Evolutionary conservation across 23 tunicate genomes (phyloP).

Genomic region (Corella eumyota): DNA sequence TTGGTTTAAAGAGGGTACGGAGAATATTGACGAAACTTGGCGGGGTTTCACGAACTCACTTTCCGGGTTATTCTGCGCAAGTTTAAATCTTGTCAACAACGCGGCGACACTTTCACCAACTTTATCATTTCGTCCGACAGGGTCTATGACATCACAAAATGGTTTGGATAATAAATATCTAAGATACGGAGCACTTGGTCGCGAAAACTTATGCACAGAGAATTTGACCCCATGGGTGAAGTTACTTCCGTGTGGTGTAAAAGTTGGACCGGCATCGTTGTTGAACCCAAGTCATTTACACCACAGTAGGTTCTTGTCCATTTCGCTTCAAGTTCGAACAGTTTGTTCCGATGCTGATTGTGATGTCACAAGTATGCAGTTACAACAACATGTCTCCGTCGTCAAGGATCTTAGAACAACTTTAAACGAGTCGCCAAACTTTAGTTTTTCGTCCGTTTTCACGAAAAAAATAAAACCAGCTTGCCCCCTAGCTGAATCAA

Average conservation of each 20-base stretch:
- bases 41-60: slow-evolving; percentile 66
- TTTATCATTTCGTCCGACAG: slow-evolving; percentile 46
- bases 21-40: slow-evolving; percentile 67
- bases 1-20: slow-evolving; percentile 53
- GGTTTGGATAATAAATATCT: slow-evolving; percentile 16
- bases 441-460: slow-evolving; percentile 17
- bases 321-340: slow-evolving; percentile 35
- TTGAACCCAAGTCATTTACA: slow-evolving; percentile 46
- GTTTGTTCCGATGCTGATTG: slow-evolving; percentile 23
- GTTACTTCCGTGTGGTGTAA: slow-evolving; percentile 69
- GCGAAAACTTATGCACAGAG: slow-evolving; percentile 90
- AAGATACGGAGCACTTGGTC: slow-evolving; percentile 37
- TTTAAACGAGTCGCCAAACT: not conserved
- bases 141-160: slow-evolving; percentile 19
- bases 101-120: slow-evolving; percentile 49
- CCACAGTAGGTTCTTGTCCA: slow-evolving; percentile 57
- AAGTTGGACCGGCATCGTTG: slow-evolving; percentile 49
- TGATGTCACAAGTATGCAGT: slow-evolving; percentile 6
- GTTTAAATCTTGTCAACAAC: slow-evolving; percentile 38
- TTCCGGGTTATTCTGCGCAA: slow-evolving; percentile 34
- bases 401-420: slow-evolving; percentile 19
- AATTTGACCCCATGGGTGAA: slow-evolving; percentile 96
- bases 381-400: slow-evolving; percentile 43
- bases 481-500: slow-evolving; percentile 33
- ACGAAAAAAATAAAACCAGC: slow-evolving; percentile 15